Evolutionary conservation across 1,140 invertebrate genomes (phyloP), one percentile per base, ranked within the genome.

Genomic region (Drosophila pruinosa): DNA sequence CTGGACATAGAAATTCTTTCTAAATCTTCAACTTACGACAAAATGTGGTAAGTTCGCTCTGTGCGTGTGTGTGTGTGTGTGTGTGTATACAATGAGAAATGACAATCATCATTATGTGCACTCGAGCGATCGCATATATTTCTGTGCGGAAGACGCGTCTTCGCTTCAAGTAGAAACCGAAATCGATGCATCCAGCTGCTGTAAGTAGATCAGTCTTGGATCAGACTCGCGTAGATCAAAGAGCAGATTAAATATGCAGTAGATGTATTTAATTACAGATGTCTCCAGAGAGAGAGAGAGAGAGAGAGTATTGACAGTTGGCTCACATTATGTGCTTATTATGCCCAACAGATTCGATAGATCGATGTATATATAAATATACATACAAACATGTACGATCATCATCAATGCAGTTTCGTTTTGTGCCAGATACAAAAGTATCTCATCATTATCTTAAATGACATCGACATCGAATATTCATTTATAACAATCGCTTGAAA

Each of bases 71-170:
- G 17, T 45, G 21, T 47, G 22, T 17, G 12, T 38, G 47, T 48
- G 36, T 64, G 72, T 67, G 62, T 63, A 39, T 57, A 77, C 59
- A 75, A 78, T 82, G 78, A 81, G 72, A 81, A 82, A 74, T 75
- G 78, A 88, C 82, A 88, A 88, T 86, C 81, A 86, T 86, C 81
- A 88, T 86, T 88, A 88, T 72, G 50, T 75, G 70, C 82, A 86
- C 75, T 86, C 65, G 65, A 85, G 36, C 56, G 62, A 65, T 24
- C 59, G 48, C 38, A 45, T 64, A 45, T 56, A n/a, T n/a, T n/a
- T n/a, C n/a, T 64, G 61, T 39, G 6, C 26, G 12, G 24, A 53
- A 24, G 57, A 34, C 15, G 38, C 52, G 26, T 31, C 36, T 53
- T 48, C 69, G n/a, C 28, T 70, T 76, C 50, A 58, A 61, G 58